Evolutionary conservation across 1,140 invertebrate species (phyloP), one percentile per base, ranked within the genome.

Genomic region (Ylistrum balloti): DNA sequence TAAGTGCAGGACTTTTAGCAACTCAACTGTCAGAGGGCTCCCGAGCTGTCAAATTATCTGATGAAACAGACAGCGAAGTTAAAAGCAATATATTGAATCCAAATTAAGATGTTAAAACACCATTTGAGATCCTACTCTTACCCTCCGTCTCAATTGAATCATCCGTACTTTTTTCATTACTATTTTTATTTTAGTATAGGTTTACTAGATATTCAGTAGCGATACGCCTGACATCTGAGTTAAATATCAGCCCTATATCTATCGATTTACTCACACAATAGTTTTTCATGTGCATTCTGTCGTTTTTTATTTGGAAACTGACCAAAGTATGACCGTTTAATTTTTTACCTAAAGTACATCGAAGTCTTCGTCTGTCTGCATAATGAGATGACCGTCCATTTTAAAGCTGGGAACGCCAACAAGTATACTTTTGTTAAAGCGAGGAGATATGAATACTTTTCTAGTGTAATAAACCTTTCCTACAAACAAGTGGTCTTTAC

Each of bases 241-340:
- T 74, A n/a, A 28, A 74, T 28, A 74, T 74, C 56, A 74, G 0
- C 56, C 13, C 22, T 3, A 28, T 28, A 74, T 74, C 56, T 74
- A 74, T 74, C n/a, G 56, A 74, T 74, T 74, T 74, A 3, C 9
- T 17, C 20, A 45, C 41, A 45, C 41, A 9, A 28, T n/a, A 5
- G 2, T 74, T 74, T 74, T 74, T 74, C 41, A n/a, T 28, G n/a
- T 28, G 56, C 28, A 74, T 74, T 74, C n/a, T 74, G 56, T 74
- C 22, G 56, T 74, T 74, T 74, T 48, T 74, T 74, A 74, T 74
- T 74, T n/a, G 22, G n/a, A 74, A 74, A 28, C 22, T 74, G 56
- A 74, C 56, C 13, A 74, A 28, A 1, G n/a, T 0, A n/a, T 28
- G 56, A 74, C 56, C n/a, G 56, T 28, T 74, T 74, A 74, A 28